Evolutionary conservation across 2,797 vertebrate species (phyloP).

Genomic region (Pelodytes ibericus): DNA sequence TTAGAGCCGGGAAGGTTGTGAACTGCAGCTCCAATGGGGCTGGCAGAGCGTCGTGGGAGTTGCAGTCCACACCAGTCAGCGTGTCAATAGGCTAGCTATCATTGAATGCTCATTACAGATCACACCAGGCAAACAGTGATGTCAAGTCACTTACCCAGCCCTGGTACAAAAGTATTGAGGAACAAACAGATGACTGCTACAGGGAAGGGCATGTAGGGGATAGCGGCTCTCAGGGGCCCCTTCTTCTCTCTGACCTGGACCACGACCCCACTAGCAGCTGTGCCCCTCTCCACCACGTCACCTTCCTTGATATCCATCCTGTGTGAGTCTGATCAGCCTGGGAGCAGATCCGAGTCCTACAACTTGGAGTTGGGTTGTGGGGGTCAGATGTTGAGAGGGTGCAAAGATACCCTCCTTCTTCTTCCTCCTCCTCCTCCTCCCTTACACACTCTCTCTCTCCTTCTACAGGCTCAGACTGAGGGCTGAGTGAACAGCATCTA

Average conservation of each 20-base stretch:
- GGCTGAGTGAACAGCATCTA: neutral
- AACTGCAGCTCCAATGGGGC: too few relatives aligned
- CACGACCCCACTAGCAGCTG: conserved; percentile 85
- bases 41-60: too few relatives aligned
- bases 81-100: too few relatives aligned
- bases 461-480: neutral
- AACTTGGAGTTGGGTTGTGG: conserved; percentile 18
- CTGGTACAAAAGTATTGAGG: conserved; percentile 97
- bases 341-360: conserved; percentile 23
- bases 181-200: conserved; percentile 94
- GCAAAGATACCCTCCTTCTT: conserved; percentile 15
- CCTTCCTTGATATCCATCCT: conserved; percentile 50
- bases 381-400: conserved; percentile 38
- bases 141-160: conserved; percentile 82
- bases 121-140: too few relatives aligned
- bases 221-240: conserved; percentile 91
- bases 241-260: conserved; percentile 96
- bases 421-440: conserved; percentile 45
- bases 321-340: neutral
- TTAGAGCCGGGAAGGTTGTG: too few relatives aligned
- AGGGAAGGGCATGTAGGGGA: conserved; percentile 95
- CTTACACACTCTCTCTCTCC: neutral
- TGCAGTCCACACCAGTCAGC: neutral
- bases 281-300: conserved; percentile 56
- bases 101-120: too few relatives aligned